These are phyloP conservation scores for Lasioglossum figueresi DNA, from an alignment of 2,888 invertebrate genomes.

Conservation along the genomic window DNA sequence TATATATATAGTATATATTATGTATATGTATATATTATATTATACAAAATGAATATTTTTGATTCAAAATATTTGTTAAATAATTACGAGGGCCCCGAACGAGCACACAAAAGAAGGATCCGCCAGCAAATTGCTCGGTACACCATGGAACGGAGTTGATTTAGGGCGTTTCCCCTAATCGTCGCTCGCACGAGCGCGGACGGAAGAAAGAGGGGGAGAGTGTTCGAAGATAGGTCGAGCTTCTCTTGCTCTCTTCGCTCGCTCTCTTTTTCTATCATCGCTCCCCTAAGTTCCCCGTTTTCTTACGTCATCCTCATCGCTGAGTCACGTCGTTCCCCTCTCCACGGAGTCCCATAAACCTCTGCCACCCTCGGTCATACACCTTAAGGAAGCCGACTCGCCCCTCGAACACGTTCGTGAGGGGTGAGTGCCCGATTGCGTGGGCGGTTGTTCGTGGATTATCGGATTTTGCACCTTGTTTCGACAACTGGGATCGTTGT, in stretches of 20 bases:
- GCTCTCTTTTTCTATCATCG: constrained; percentile 12
- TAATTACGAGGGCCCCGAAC: not conserved
- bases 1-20: too few relatives aligned
- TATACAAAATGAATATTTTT: too few relatives aligned
- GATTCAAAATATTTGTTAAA: not conserved
- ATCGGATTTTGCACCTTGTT: constrained; percentile 3
- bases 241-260: not conserved
- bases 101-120: not conserved
- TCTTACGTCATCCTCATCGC: constrained; percentile 65
- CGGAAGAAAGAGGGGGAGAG: constrained; percentile 4
- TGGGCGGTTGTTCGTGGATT: constrained; percentile 8
- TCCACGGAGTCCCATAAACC: constrained; percentile 60
- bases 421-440: not conserved
- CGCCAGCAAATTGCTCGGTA: constrained; percentile 6
- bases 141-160: constrained; percentile 11
- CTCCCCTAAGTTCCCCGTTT: constrained; percentile 27
- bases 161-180: constrained; percentile 17
- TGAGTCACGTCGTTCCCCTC: constrained; percentile 65
- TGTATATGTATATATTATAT: too few relatives aligned
- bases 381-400: constrained; percentile 24
- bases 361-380: constrained; percentile 46
- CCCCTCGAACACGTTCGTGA: constrained; percentile 10
- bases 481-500: not conserved
- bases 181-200: not conserved
- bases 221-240: not conserved